These are phyloP conservation scores for Struthidea cinerea DNA, from an alignment of 2,113 vertebrate species.

Conservation along the genomic window DNA sequence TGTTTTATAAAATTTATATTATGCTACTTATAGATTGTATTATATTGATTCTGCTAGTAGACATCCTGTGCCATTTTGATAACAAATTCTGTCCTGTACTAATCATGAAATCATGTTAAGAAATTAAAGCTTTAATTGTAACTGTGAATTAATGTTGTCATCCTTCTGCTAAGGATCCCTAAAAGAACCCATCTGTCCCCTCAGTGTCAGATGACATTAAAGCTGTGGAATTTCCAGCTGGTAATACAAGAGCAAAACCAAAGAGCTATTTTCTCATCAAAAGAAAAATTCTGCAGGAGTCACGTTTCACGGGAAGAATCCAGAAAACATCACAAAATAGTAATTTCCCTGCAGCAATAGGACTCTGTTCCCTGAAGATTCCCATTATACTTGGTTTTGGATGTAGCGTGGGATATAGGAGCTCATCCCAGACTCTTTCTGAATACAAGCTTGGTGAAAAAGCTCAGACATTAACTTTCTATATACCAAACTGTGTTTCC, in stretches of 20 bases:
- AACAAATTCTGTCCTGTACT: background rate
- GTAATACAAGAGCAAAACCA: background rate
- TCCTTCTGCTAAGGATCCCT: background rate
- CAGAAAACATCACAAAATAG: background rate
- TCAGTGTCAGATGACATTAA: background rate
- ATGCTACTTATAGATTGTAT: background rate
- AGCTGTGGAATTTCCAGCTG: constrained; percentile 5
- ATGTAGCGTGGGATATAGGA: background rate
- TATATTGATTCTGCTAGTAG: background rate
- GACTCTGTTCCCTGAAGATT: background rate
- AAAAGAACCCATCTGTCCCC: background rate
- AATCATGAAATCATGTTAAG: background rate
- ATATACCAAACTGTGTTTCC: background rate
- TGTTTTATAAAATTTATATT: background rate
- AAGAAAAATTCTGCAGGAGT: constrained; percentile 1
- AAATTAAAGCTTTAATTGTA: background rate
- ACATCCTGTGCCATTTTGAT: background rate
- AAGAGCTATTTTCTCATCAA: background rate
- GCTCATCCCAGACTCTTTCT: background rate
- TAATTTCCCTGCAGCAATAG: background rate
- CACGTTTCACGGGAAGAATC: background rate
- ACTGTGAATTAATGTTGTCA: background rate
- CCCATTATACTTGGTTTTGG: background rate
- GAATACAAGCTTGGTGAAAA: background rate
- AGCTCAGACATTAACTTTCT: background rate